A percentile compares a stretch with the other conserved stretches of the same genome.
Conservation (phyloP, 2,797 vertebrate species). For the Sebastes steindachneri region DNA sequence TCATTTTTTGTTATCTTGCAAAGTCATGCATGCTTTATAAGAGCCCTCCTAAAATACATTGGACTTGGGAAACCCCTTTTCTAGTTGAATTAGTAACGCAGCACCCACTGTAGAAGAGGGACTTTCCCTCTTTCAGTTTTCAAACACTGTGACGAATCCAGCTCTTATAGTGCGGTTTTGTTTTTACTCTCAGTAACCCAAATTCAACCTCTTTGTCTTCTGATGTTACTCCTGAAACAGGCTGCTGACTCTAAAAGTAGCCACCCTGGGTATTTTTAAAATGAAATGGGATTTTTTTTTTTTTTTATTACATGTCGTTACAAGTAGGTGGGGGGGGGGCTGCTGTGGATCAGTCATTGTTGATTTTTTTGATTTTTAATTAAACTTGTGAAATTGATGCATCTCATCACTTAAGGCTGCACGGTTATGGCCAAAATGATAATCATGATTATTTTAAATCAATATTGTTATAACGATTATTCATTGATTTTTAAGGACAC, state of each 20-base stretch:
- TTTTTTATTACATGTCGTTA: background rate
- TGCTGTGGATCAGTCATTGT: background rate
- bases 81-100: constrained; percentile 37
- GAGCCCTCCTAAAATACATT: constrained; percentile 13
- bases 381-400: background rate
- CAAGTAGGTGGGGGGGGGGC: background rate
- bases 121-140: constrained; percentile 54
- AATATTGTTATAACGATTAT: no score
- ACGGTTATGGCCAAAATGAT: no score
- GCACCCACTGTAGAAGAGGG: constrained; percentile 22
- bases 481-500: no score
- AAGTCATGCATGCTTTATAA: constrained; percentile 35
- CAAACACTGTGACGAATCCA: background rate
- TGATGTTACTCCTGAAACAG: constrained; percentile 3
- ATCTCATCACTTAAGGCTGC: background rate
- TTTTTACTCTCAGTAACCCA: constrained; percentile 25
- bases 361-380: background rate
- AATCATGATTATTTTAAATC: no score
- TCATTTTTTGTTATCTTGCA: constrained; percentile 10
- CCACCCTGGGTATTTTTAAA: background rate
- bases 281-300: background rate
- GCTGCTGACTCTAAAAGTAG: background rate
- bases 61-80: constrained; percentile 42
- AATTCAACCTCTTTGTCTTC: constrained; percentile 7
- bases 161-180: background rate